Conservation (phyloP, 2,888 invertebrate genomes). For the Venustoraphidia nigricollis region DNA sequence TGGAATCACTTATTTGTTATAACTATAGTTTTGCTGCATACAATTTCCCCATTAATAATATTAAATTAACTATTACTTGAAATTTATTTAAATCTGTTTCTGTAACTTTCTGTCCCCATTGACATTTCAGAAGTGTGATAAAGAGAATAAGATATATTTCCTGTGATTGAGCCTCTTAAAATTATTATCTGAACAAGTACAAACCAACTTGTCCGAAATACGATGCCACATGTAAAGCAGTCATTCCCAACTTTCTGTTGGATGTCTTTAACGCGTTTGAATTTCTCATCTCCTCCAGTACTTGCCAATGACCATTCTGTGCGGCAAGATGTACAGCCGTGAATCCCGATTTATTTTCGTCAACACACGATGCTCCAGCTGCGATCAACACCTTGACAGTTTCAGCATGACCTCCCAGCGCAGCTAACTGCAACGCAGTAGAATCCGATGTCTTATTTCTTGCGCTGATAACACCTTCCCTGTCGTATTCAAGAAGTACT, state of each 20-base stretch:
- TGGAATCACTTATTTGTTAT: too few relatives aligned
- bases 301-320: slow-evolving; percentile 86
- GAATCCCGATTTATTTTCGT: slow-evolving; percentile 92
- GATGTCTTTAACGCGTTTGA: slow-evolving; percentile 77
- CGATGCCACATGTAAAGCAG: slow-evolving; percentile 94
- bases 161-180: background rate
- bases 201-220: slow-evolving; percentile 88
- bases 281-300: slow-evolving; percentile 79
- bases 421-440: slow-evolving; percentile 91
- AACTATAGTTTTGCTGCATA: too few relatives aligned
- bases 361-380: slow-evolving; percentile 91
- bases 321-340: slow-evolving; percentile 94
- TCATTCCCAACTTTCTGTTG: slow-evolving; percentile 91
- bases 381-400: slow-evolving; percentile 87
- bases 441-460: slow-evolving; percentile 93
- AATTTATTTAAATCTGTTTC: too few relatives aligned
- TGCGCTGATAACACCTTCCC: slow-evolving; percentile 87
- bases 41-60: background rate
- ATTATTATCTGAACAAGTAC: slow-evolving; percentile 6
- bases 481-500: slow-evolving; percentile 97
- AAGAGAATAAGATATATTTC: background rate
- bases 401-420: slow-evolving; percentile 95
- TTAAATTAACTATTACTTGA: too few relatives aligned
- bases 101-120: too few relatives aligned
- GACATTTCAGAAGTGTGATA: too few relatives aligned